A percentile compares a stretch with the other conserved stretches of the same genome.
Evolutionary conservation across 2,888 invertebrate genomes (phyloP).

Genomic region (Thereva unica): DNA sequence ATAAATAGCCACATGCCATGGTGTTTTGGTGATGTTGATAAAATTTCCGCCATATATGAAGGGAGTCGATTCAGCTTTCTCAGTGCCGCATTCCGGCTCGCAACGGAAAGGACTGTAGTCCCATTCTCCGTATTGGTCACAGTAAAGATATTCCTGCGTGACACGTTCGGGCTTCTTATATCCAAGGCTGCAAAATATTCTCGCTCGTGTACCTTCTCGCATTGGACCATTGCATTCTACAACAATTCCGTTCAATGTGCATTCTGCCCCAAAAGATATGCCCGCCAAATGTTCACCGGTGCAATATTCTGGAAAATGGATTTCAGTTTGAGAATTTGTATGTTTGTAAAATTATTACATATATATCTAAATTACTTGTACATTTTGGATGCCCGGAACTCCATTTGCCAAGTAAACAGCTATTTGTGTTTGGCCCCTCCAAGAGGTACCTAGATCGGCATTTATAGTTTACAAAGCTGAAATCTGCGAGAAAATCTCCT

Average conservation of each 20-base stretch:
- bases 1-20: constrained; percentile 46
- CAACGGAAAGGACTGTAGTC: constrained; percentile 34
- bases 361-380: constrained; percentile 29
- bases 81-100: constrained; percentile 37
- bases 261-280: constrained; percentile 8
- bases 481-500: constrained; percentile 12
- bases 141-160: constrained; percentile 22
- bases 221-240: constrained; percentile 9
- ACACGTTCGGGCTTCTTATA: constrained; percentile 29
- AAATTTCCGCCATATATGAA: constrained; percentile 38
- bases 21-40: constrained; percentile 41
- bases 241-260: background rate
- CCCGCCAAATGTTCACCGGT: constrained; percentile 7
- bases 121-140: constrained; percentile 39
- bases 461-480: constrained; percentile 15
- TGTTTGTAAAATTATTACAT: background rate
- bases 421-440: constrained; percentile 22
- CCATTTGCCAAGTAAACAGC: constrained; percentile 35
- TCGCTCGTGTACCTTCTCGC: constrained; percentile 5
- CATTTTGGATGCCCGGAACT: constrained; percentile 26
- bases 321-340: background rate
- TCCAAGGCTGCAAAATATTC: constrained; percentile 9
- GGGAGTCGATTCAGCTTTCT: constrained; percentile 15
- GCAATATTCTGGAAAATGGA: constrained; percentile 29
- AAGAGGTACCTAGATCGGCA: constrained; percentile 28